Conservation (phyloP, 35 echinoderm and acorn worm genomes). For the Heliocidaris erythrogramma region DNA sequence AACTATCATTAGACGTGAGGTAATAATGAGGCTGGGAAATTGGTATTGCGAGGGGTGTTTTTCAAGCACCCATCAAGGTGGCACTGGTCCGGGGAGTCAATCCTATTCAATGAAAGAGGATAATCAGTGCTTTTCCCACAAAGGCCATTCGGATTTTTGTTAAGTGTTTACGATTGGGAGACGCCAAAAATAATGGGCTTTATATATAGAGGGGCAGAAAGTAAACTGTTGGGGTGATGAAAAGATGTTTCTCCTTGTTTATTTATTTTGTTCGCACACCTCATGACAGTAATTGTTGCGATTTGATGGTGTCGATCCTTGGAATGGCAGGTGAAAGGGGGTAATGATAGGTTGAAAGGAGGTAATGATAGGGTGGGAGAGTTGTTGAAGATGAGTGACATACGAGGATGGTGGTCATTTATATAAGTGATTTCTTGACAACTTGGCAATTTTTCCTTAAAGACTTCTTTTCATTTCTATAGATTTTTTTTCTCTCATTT, state of each 20-base stretch:
- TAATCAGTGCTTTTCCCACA: background rate
- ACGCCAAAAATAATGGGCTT: constrained; percentile 35
- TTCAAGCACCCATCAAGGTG: background rate
- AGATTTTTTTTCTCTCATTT: background rate
- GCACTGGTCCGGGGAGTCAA: background rate
- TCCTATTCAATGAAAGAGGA: background rate
- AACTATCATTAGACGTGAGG: constrained; percentile 29
- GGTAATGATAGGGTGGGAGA: background rate
- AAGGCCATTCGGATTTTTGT: background rate
- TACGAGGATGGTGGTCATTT: background rate
- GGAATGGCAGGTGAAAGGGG: background rate
- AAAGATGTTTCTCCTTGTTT: background rate
- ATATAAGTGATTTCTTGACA: background rate
- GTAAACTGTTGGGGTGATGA: background rate
- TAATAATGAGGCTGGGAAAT: background rate
- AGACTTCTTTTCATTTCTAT: background rate
- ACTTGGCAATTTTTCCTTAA: background rate
- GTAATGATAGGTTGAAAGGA: background rate
- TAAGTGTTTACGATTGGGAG: constrained; percentile 43
- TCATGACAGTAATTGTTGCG: constrained; percentile 40
- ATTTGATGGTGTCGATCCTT: background rate
- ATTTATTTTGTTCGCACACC: background rate
- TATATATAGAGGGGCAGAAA: background rate
- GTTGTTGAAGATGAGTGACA: constrained; percentile 2
- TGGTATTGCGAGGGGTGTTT: background rate